A percentile compares a stretch with the other conserved stretches of the same genome.
Evolutionary conservation across 2,888 invertebrate species (phyloP).

Genomic region (Drosophila imparisetae): DNA sequence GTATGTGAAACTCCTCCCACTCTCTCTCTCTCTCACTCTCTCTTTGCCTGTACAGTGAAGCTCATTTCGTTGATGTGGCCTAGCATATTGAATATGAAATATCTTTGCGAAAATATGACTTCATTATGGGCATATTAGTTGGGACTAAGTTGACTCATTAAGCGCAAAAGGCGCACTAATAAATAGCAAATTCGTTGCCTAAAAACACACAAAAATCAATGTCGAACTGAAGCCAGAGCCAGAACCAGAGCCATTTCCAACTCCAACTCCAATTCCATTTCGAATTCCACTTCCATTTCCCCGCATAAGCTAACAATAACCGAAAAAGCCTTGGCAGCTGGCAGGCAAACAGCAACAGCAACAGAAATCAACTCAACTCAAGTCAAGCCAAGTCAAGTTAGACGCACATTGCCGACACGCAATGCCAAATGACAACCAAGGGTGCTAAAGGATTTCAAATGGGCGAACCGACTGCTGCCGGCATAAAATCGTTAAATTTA

Average conservation of each 20-base stretch:
- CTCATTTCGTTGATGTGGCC: constrained; percentile 31
- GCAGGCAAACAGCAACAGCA: constrained; percentile 16
- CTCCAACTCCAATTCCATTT: constrained; percentile 20
- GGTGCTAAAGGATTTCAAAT: constrained; percentile 69
- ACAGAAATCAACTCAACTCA: constrained; percentile 19
- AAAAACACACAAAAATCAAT: constrained; percentile 60
- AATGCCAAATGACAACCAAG: constrained; percentile 38
- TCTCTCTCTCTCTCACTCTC: no score
- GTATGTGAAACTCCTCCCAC: constrained; percentile 16
- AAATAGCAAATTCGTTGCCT: constrained; percentile 30
- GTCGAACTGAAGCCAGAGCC: constrained; percentile 24
- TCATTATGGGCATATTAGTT: constrained; percentile 48
- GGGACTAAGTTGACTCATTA: constrained; percentile 29
- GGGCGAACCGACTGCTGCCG: constrained; percentile 51
- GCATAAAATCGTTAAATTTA: constrained; percentile 77
- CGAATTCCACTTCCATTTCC: constrained; percentile 7
- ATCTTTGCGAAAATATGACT: constrained; percentile 20
- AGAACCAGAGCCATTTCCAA: not conserved
- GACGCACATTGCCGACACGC: constrained; percentile 64
- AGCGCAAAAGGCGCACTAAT: constrained; percentile 43
- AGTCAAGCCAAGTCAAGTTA: constrained; percentile 5
- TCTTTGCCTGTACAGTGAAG: not conserved
- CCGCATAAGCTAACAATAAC: constrained; percentile 46
- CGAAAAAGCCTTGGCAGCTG: constrained; percentile 55
- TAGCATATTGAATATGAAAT: not conserved